Percentiles rank a stretch among this genome's conserved stretches.
These are phyloP conservation scores for Heloderma charlesbogerti DNA, from an alignment of 2,113 vertebrate genomes.

Conservation along the genomic window DNA sequence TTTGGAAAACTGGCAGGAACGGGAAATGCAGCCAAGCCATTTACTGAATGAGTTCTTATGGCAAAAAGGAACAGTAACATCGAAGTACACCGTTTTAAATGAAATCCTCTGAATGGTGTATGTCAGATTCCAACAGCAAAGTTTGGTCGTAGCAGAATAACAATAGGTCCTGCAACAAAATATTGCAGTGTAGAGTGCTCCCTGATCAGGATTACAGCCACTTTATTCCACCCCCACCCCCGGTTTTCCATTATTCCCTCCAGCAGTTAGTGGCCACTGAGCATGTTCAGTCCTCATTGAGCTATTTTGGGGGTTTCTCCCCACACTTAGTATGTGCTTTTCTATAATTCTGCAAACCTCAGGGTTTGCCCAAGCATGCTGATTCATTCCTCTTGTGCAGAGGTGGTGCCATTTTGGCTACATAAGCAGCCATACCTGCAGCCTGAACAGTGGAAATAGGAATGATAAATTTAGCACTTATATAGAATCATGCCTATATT, in stretches of 20 bases:
- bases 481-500: neutral
- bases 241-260: no score
- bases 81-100: neutral
- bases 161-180: neutral
- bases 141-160: neutral
- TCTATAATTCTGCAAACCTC: no score
- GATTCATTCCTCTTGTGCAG: neutral
- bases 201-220: neutral
- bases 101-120: neutral
- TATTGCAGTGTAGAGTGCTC: neutral
- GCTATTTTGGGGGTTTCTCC: neutral
- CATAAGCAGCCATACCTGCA: neutral
- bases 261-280: neutral
- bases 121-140: neutral
- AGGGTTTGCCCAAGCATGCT: neutral
- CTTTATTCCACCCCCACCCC: neutral
- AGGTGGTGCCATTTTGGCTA: neutral
- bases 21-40: constrained; percentile 25
- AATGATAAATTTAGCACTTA: neutral
- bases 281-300: neutral
- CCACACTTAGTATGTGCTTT: no score
- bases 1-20: constrained; percentile 18
- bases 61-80: neutral
- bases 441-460: neutral
- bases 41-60: neutral